Evolutionary conservation across 2,113 vertebrate genomes (phyloP), one percentile per base, ranked within the genome.

Genomic region (Phasianus colchicus): DNA sequence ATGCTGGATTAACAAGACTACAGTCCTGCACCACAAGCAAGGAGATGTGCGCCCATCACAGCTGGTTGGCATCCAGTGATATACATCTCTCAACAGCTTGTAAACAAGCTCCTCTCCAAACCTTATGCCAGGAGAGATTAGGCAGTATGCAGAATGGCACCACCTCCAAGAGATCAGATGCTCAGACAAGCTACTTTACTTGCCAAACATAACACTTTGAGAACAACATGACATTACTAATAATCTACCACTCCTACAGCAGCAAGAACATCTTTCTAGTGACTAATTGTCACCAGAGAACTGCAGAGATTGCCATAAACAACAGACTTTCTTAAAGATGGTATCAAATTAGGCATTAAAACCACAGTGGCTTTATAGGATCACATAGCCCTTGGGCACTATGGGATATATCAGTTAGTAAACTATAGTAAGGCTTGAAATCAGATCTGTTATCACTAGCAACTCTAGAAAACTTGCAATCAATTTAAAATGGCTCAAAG

Each of bases 131-230:
- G 48, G 36, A 91, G 40, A 36, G 42, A 90, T 83, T 47, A 69
- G 29, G 25, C 50, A n/a, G 34, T 42, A 88, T 1, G 0, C 57
- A 64, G 30, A 72, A 90, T 42, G 52, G 73, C 80, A 90, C 25
- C 18, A n/a, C 57, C 84, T 73, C 43, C 90, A 93, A 72, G 81
- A 92, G 94, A 86, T 29, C 29, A 78, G 79, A 86, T 22, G 78
- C 77, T 78, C 18, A n/a, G 15, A 83, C 66, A 91, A 70, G 16
- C 55, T 77, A 60, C 65, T 38, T 21, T 48, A 19, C 57, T 40
- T 80, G 57, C 42, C 80, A 60, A 78, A 69, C 9, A 14, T 74
- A 84, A 43, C 27, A 45, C 77, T 52, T 78, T 55, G 40, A 40
- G n/a, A 90, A 57, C 50, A 95, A 63, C 45, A 9, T 21, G 77